Percentiles rank a stretch among this genome's conserved stretches.
phyloP scores from a whole-genome alignment of 2,113 vertebrate genomes.

The Tragelaphus imberbis region DNA sequence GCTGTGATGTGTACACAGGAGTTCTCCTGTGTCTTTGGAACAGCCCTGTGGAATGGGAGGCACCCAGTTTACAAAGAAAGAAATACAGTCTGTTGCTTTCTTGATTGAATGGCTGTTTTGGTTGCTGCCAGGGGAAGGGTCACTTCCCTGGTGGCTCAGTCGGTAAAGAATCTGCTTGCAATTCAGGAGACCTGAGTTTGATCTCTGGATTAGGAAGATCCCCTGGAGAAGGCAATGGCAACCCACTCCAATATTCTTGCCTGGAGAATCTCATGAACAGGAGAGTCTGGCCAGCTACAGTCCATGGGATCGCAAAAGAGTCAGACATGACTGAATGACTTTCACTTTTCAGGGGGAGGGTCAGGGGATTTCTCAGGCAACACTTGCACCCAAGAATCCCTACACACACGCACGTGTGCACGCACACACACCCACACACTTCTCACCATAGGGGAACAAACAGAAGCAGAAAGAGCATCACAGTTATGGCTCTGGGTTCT shows the following conservation, averaged over 20 bases:
- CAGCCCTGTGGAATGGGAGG: neutral
- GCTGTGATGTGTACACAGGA: fast-evolving
- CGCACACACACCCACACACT: no score
- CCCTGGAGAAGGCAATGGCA: neutral
- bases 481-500: neutral
- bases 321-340: neutral
- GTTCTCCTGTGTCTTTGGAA: no score
- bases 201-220: neutral
- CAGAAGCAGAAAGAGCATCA: neutral
- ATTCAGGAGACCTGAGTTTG: neutral
- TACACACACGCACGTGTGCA: fast-evolving
- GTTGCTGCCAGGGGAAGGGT: neutral
- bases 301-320: neutral
- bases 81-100: neutral
- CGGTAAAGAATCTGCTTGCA: neutral
- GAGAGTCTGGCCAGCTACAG: neutral
- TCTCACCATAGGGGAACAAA: neutral
- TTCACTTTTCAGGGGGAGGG: neutral
- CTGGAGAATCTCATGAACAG: neutral
- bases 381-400: neutral
- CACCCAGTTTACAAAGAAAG: neutral
- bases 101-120: neutral
- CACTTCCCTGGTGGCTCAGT: neutral
- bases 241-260: neutral
- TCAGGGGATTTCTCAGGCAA: neutral